Evolutionary conservation across 1,140 invertebrate species (phyloP).

Genomic region (Tetramorium parvispinum): DNA sequence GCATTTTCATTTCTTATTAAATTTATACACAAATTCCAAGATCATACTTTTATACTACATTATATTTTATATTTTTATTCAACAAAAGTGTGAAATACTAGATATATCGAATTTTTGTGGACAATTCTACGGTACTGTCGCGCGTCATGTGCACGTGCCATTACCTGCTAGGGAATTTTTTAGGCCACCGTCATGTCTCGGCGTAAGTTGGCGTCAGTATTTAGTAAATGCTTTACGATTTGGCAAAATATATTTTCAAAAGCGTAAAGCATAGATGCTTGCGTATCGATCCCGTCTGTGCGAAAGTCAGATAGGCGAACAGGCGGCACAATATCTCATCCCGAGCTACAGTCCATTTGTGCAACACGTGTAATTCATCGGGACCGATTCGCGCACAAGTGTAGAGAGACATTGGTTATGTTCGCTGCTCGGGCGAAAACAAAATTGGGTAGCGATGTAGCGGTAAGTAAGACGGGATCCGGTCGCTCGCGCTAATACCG

Average conservation of each 20-base stretch:
- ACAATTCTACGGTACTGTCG: not conserved
- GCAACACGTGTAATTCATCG: slow-evolving; percentile 8
- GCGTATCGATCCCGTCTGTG: slow-evolving; percentile 38
- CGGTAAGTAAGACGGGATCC: not conserved
- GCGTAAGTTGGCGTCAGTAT: slow-evolving; percentile 32
- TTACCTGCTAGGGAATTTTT: slow-evolving; percentile 17
- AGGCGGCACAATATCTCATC: not conserved
- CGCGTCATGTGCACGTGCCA: not conserved
- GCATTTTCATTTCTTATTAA: too few species aligned
- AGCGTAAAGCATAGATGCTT: not conserved
- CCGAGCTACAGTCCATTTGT: not conserved
- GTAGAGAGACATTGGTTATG: slow-evolving; percentile 61
- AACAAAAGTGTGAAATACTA: not conserved
- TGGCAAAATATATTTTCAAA: slow-evolving; percentile 58
- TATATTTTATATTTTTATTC: not conserved
- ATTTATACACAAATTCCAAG: not conserved
- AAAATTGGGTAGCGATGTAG: slow-evolving; percentile 55
- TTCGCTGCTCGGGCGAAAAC: slow-evolving; percentile 36
- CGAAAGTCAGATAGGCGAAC: not conserved
- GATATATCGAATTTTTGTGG: not conserved
- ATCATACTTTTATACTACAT: not conserved
- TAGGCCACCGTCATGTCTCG: not conserved
- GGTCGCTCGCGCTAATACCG: not conserved
- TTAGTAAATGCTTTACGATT: slow-evolving; percentile 50
- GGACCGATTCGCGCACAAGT: not conserved